These are phyloP conservation scores for Eurystomus glaucurus DNA, from an alignment of 2,797 vertebrate species.

Conservation along the genomic window DNA sequence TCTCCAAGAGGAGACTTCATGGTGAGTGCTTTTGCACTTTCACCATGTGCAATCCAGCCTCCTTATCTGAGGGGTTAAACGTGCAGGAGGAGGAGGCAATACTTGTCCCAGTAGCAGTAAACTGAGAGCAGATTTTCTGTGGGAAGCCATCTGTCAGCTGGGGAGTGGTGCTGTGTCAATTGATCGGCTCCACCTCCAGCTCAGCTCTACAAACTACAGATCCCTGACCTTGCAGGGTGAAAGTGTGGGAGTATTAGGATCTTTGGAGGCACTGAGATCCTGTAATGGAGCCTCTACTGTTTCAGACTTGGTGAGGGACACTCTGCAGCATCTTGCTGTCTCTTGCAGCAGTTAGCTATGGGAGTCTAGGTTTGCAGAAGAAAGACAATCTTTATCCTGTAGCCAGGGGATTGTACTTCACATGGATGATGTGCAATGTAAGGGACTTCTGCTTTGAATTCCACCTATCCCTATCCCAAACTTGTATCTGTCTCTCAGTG, in stretches of 20 bases:
- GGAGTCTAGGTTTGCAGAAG: not conserved
- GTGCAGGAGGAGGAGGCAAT: slow-evolving; percentile 7
- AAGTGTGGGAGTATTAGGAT: not conserved
- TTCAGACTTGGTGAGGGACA: not conserved
- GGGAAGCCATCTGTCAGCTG: slow-evolving; percentile 68
- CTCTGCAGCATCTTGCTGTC: not conserved
- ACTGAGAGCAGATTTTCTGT: slow-evolving; percentile 70
- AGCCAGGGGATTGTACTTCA: not conserved
- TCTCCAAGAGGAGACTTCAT: not conserved
- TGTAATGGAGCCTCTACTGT: not conserved
- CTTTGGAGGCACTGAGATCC: not conserved
- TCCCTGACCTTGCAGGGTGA: slow-evolving; percentile 53
- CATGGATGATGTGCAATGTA: not conserved
- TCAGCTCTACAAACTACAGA: slow-evolving; percentile 30
- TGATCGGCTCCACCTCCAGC: slow-evolving; percentile 56
- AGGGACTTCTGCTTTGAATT: not conserved
- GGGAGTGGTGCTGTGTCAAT: slow-evolving; percentile 59
- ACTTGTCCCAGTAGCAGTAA: not conserved
- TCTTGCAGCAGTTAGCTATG: not conserved
- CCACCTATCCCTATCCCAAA: not conserved
- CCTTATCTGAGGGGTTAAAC: not conserved
- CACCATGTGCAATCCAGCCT: not conserved
- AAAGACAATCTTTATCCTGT: not conserved
- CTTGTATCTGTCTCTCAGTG: not conserved
- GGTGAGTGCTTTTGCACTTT: not conserved